Conservation (phyloP, 1,140 invertebrate genomes). For the Bombus ignitus region DNA sequence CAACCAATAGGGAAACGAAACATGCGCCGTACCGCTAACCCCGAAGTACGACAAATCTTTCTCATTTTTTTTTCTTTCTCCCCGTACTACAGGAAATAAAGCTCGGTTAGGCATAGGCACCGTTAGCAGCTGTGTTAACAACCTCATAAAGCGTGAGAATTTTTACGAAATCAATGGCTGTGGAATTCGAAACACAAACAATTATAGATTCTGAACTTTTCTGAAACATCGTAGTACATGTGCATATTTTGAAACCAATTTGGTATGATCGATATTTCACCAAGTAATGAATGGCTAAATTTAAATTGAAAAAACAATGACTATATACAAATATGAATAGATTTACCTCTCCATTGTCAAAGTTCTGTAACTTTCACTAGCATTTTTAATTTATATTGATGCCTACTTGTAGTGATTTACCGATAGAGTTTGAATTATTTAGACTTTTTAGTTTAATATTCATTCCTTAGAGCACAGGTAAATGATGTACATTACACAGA, state of each 20-base stretch:
- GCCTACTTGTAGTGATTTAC: too few species aligned
- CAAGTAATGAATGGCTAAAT: not conserved
- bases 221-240: not conserved
- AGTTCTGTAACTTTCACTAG: not conserved
- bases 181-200: not conserved
- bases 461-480: not conserved
- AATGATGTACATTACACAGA: not conserved
- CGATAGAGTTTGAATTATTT: not conserved
- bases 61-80: not conserved
- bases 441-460: not conserved
- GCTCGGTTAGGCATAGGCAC: constrained; percentile 7
- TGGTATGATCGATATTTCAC: not conserved
- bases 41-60: constrained; percentile 12
- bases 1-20: constrained; percentile 34
- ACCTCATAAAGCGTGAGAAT: not conserved
- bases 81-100: constrained; percentile 10
- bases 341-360: not conserved
- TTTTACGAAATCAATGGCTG: not conserved
- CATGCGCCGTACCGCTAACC: constrained; percentile 28
- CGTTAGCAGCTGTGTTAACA: constrained; percentile 20
- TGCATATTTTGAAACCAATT: not conserved
- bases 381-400: not conserved
- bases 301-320: not conserved
- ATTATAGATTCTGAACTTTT: not conserved
- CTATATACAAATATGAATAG: not conserved